Evolutionary conservation across 2,797 vertebrate genomes (phyloP), one percentile per base, ranked within the genome.

Genomic region (Florisuga fusca): DNA sequence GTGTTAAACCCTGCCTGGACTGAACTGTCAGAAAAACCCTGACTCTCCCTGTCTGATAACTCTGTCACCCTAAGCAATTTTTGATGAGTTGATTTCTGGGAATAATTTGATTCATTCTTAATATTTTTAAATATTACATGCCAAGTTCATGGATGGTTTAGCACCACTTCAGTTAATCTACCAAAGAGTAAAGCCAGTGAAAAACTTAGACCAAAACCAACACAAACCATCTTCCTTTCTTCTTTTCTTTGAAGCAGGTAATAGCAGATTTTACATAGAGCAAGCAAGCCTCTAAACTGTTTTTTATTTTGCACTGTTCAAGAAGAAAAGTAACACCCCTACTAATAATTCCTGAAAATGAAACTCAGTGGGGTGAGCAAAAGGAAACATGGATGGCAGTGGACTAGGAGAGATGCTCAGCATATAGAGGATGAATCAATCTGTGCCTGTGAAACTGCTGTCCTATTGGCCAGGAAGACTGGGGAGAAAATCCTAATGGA

Each of bases 401-500:
- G 68, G 64, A 93, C 51, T 64, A 69, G 63, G 53, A 95, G 41
- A 71, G 73, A 46, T 38, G 83, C 31, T 88, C 17, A 1, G 87
- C 67, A 88, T 82, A 81, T 74, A 95, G 48, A 82, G 91, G 89
- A 94, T 96, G 96, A 95, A 41, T 86, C 51, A 93, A 94, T 51
- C 80, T 58, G 79, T 91, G 87, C 89, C 74, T 74, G 71, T 50
- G 67, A 61, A 87, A 85, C 34, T 84, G 74, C 55, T 90, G 12
- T 82, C 0, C 0, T 86, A 36, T 92, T 78, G 93, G 80, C 94
- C 83, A 93, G 82, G 62, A 89, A 95, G 73, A 76, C 8, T 36
- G 58, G 72, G 87, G 80, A 94, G 91, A 91, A 93, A 95, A 88
- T 95, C 94, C 85, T 96, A 93, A 96, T 96, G 94, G 85, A 91